Evolutionary conservation across 2,888 invertebrate genomes (phyloP).

Genomic region (Selenia dentaria): DNA sequence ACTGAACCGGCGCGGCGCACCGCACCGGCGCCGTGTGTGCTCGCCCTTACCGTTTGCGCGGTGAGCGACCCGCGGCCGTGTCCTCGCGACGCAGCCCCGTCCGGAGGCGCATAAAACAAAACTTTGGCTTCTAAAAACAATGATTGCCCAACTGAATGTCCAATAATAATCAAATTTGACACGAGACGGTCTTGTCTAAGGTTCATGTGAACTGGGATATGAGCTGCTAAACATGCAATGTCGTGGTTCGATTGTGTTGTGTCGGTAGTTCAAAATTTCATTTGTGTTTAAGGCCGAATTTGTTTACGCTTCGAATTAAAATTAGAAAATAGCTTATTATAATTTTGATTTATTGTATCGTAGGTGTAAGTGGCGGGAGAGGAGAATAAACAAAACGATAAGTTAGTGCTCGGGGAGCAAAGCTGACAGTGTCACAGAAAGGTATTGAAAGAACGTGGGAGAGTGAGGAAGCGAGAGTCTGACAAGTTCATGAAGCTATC

Average conservation of each 20-base stretch:
- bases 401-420: constrained; percentile 69
- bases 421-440: constrained; percentile 75
- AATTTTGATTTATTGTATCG: constrained; percentile 47
- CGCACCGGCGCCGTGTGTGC: constrained; percentile 19
- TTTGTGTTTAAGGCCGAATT: constrained; percentile 70
- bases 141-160: constrained; percentile 70
- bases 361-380: constrained; percentile 53
- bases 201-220: constrained; percentile 78
- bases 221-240: constrained; percentile 83
- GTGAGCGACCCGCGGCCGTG: constrained; percentile 25
- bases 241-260: constrained; percentile 76
- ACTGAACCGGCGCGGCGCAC: background rate
- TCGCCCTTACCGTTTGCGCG: constrained; percentile 30
- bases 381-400: constrained; percentile 54
- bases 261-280: constrained; percentile 49
- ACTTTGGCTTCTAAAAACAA: constrained; percentile 65
- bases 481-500: constrained; percentile 69
- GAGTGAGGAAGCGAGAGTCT: constrained; percentile 72
- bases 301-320: constrained; percentile 40
- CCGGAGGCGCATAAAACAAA: constrained; percentile 59
- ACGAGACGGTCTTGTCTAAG: constrained; percentile 78
- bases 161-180: constrained; percentile 61
- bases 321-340: constrained; percentile 36
- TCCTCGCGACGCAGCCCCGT: constrained; percentile 67
- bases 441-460: constrained; percentile 68